Conservation (phyloP, 1,140 invertebrate genomes). For the Zaprionus capensis region DNA sequence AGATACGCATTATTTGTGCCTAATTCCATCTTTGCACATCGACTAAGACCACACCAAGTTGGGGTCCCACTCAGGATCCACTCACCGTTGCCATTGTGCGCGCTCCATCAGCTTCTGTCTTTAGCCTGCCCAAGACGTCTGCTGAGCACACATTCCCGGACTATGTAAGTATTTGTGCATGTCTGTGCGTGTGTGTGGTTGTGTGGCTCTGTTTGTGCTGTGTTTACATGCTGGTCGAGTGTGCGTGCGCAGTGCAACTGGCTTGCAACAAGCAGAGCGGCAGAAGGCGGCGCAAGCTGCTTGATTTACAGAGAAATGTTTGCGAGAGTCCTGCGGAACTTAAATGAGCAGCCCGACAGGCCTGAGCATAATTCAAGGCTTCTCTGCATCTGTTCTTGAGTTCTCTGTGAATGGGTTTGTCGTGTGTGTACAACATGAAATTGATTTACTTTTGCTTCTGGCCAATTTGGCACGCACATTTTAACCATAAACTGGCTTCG, state of each 20-base stretch:
- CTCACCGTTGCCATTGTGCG: neutral
- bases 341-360: constrained; percentile 35
- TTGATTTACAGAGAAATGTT: constrained; percentile 23
- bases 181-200: neutral
- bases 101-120: constrained; percentile 21
- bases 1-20: constrained; percentile 3
- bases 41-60: neutral
- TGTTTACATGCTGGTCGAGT: constrained; percentile 27
- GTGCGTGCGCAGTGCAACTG: constrained; percentile 9
- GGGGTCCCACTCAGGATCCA: neutral
- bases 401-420: constrained; percentile 21
- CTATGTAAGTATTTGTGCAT: constrained; percentile 27
- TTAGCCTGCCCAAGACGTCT: constrained; percentile 11
- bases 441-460: constrained; percentile 69
- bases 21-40: constrained; percentile 4
- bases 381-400: constrained; percentile 32
- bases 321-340: constrained; percentile 23
- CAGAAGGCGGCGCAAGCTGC: neutral
- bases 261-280: constrained; percentile 15
- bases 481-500: constrained; percentile 47
- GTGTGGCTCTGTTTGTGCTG: constrained; percentile 13
- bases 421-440: constrained; percentile 48
- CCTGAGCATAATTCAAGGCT: constrained; percentile 38
- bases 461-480: constrained; percentile 68
- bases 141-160: constrained; percentile 3